These are phyloP conservation scores for Riparia riparia DNA, from an alignment of 2,113 vertebrate species.

Conservation along the genomic window DNA sequence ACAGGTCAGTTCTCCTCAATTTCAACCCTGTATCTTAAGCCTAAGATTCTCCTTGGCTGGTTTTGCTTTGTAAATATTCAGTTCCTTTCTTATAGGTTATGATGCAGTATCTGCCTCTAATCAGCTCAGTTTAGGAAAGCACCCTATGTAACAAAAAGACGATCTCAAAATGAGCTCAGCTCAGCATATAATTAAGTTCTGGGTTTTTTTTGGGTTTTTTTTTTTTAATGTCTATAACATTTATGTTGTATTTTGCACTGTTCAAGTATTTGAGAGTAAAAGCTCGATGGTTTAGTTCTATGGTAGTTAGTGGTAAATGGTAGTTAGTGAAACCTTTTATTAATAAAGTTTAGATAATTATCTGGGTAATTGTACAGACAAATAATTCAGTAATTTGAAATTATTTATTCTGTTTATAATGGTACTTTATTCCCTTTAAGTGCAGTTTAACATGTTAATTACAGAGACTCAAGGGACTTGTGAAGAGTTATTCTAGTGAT, in stretches of 20 bases:
- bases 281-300: background rate
- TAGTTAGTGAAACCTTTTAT: constrained; percentile 71
- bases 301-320: background rate
- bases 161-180: background rate
- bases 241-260: background rate
- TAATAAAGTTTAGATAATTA: constrained; percentile 76
- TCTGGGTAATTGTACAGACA: constrained; percentile 74
- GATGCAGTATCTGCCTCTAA: background rate
- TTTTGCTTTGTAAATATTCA: background rate
- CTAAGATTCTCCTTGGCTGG: background rate
- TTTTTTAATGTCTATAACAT: background rate
- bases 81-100: background rate
- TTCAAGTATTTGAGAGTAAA: background rate
- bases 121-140: background rate
- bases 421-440: constrained; percentile 75
- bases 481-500: constrained; percentile 67
- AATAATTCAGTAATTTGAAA: constrained; percentile 77
- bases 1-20: background rate
- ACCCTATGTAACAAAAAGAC: background rate
- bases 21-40: background rate
- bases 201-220: background rate
- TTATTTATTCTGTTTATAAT: constrained; percentile 74
- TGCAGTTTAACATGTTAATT: constrained; percentile 75
- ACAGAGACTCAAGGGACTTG: constrained; percentile 63
- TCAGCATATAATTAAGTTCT: background rate